Evolutionary conservation across 2,888 invertebrate species (phyloP), one percentile per base, ranked within the genome.

Genomic region (Acleris cristana): DNA sequence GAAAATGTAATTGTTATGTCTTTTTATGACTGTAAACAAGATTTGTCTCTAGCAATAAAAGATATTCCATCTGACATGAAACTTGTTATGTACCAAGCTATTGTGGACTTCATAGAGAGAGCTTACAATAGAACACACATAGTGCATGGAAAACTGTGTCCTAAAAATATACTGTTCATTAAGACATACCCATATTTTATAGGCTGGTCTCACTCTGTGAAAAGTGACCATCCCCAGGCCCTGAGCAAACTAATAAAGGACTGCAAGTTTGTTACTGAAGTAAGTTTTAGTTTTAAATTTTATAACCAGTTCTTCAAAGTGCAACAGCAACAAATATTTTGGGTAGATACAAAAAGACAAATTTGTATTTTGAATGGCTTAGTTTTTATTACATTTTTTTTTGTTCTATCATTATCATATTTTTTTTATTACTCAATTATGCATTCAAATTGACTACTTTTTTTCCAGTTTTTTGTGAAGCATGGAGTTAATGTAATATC

Each of bases 191-290:
- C 44, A 12, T 2, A 60, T 23, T 60, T 51, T 16, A 51, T 65
- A 26, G 65, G 55, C 1, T 65, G 65, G 65, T 60, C 55, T 19
- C 60, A 65, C 40, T 65, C 65, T 16, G 60, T 65, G n/a, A 60
- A 40, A 3, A 19, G 4, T 16, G 44, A 60, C 18, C 60, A 65
- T 19, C 60, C 65, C 3, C 23, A 34, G 34, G 60, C 65, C 14
- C 49, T 60, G 16, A 51, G 23, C 10, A 65, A 65, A 40, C 51
- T 65, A 34, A 65, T 65, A 48, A 65, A 23, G 40, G 65, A 65
- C 40, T 65, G 65, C 19, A 2, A 26, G 14, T 60, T 55, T 60
- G 49, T 65, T 34, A 51, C 65, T 12, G 26, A 30, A 44, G 65
- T 65, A 58, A 64, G 45, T 55, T 8, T 19, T 2, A 2, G 19